A percentile compares a stretch with the other conserved stretches of the same genome.
Evolutionary conservation across 2,113 vertebrate species (phyloP).

Genomic region (Dicentrarchus labrax): DNA sequence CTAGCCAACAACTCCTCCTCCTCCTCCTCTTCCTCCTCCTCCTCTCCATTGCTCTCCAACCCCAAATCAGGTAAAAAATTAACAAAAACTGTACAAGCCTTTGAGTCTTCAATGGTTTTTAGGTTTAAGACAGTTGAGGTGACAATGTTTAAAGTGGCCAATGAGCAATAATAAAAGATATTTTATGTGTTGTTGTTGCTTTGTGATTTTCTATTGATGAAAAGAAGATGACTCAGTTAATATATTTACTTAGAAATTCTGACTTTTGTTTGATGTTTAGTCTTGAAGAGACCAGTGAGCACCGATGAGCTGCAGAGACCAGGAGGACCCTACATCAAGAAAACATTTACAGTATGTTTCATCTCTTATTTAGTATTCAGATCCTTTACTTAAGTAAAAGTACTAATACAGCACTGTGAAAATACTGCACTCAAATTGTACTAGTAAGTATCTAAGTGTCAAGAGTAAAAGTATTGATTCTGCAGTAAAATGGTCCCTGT

Average conservation of each 20-base stretch:
- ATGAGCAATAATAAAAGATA: too few species aligned
- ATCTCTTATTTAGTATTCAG: too few species aligned
- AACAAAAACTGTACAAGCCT: not conserved
- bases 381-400: too few species aligned
- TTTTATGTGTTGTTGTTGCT: too few species aligned
- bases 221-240: not conserved
- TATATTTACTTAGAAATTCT: not conserved
- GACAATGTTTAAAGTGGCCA: too few species aligned
- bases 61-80: constrained; percentile 89
- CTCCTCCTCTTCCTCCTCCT: constrained; percentile 61
- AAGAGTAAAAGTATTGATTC: too few species aligned
- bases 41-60: constrained; percentile 86
- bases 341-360: constrained; percentile 89
- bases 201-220: too few species aligned
- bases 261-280: constrained; percentile 72
- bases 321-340: constrained; percentile 88
- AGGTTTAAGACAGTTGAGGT: too few species aligned
- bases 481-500: too few species aligned
- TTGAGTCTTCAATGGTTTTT: not conserved
- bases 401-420: too few species aligned
- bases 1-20: constrained; percentile 79
- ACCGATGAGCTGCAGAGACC: constrained; percentile 90
- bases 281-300: constrained; percentile 90
- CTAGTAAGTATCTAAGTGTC: too few species aligned
- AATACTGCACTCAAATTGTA: too few species aligned